Evolutionary conservation across 92 coral and sea anemone genomes (phyloP).

Genomic region (Paragorgia papillata): DNA sequence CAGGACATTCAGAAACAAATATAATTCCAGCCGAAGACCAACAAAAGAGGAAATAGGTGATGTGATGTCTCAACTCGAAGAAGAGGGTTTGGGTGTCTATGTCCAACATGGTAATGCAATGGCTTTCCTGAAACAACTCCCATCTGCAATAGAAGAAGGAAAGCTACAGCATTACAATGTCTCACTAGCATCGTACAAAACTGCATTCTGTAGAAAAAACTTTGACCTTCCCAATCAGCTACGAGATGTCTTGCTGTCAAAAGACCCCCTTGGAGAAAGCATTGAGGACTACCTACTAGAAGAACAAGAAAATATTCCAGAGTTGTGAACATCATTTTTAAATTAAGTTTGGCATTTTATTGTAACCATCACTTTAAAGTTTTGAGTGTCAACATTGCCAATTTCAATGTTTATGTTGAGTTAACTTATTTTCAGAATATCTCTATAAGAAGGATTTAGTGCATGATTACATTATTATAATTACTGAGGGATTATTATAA

Average conservation of each 20-base stretch:
- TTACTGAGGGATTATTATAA: too few species aligned
- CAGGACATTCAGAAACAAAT: too few species aligned
- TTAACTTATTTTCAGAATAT: too few species aligned
- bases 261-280: slow-evolving; percentile 46
- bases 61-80: slow-evolving; percentile 44
- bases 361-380: too few species aligned
- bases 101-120: slow-evolving; percentile 30
- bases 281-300: slow-evolving; percentile 38
- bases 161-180: slow-evolving; percentile 37
- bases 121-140: slow-evolving; percentile 51
- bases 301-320: slow-evolving; percentile 13
- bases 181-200: slow-evolving; percentile 28
- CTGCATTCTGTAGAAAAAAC: slow-evolving; percentile 38
- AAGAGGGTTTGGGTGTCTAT: slow-evolving; percentile 31
- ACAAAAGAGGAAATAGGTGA: too few species aligned
- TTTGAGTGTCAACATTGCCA: too few species aligned
- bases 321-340: background rate
- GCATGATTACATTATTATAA: too few species aligned
- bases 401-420: too few species aligned
- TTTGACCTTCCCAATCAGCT: slow-evolving; percentile 44
- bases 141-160: slow-evolving; percentile 43
- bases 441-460: too few species aligned
- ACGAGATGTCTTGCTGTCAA: slow-evolving; percentile 33
- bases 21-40: too few species aligned
- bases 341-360: too few species aligned